phyloP scores from a whole-genome alignment of 2,113 vertebrate genomes.

The Herpetotheres cachinnans region DNA sequence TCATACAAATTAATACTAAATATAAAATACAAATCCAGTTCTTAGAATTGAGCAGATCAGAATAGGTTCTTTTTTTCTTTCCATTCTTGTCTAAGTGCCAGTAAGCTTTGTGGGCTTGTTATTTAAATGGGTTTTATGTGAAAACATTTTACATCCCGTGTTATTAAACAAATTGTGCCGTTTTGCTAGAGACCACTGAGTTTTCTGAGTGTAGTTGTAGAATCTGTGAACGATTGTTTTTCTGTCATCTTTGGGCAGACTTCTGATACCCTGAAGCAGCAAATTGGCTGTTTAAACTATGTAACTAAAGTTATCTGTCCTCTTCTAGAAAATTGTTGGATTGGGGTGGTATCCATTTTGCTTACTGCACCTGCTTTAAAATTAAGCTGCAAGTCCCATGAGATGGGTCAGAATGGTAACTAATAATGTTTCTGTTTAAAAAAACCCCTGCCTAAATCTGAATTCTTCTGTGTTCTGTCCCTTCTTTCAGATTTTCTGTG shows the following conservation, averaged over 20 bases:
- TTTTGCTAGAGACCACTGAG: not conserved
- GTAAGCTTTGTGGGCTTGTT: not conserved
- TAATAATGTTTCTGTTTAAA: not conserved
- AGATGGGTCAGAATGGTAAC: not conserved
- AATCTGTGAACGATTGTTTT: not conserved
- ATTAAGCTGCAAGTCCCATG: not conserved
- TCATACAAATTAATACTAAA: not conserved
- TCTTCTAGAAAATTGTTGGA: not conserved
- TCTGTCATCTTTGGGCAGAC: not conserved
- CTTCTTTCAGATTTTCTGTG: not conserved
- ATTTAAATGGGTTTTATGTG: not conserved
- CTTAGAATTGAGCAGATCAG: not conserved
- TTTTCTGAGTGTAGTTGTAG: not conserved
- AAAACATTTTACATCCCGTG: not conserved
- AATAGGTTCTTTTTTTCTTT: not conserved
- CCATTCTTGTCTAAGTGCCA: not conserved
- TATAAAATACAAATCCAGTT: not conserved
- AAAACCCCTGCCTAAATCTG: not conserved
- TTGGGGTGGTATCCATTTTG: not conserved
- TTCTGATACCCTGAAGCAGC: not conserved
- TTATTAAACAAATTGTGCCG: not conserved
- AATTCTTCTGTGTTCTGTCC: not conserved
- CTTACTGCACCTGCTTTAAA: not conserved
- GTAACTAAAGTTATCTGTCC: not conserved
- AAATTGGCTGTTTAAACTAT: not conserved